Evolutionary conservation across 1,140 invertebrate genomes (phyloP).

Genomic region (Pseudomyrmex cubaensis): DNA sequence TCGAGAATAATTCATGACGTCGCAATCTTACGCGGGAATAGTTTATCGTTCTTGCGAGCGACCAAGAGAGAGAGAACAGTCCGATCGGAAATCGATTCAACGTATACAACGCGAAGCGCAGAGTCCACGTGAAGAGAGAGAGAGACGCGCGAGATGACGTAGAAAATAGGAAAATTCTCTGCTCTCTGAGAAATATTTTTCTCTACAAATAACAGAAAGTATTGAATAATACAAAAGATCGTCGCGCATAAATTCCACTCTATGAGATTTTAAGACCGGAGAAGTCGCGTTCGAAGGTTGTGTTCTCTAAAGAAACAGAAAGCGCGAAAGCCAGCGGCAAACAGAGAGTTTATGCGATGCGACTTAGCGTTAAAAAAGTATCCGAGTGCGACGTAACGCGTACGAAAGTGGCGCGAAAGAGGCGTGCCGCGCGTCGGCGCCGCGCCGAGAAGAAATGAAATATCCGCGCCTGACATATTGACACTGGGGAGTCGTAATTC

Average conservation of each 20-base stretch:
- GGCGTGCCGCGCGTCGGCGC: conserved; percentile 47
- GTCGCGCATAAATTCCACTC: background rate
- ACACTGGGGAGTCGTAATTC: conserved; percentile 80
- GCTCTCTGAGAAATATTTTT: no score
- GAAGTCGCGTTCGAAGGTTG: conserved; percentile 1
- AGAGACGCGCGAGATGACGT: background rate
- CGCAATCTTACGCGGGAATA: conserved; percentile 76
- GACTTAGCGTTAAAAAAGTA: conserved; percentile 61
- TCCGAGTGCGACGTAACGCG: conserved; percentile 55
- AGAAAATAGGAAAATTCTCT: background rate
- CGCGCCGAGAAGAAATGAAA: conserved; percentile 66
- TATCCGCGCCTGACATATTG: conserved; percentile 78
- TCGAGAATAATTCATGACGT: conserved; percentile 80
- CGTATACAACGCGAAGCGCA: conserved; percentile 68
- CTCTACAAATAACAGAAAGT: no score
- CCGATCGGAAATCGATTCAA: conserved; percentile 77
- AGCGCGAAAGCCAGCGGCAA: conserved; percentile 55
- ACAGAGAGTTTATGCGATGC: conserved; percentile 64
- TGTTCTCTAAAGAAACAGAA: conserved; percentile 30
- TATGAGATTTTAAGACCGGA: background rate
- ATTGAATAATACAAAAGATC: background rate
- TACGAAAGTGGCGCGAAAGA: conserved; percentile 54
- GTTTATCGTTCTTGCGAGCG: conserved; percentile 72
- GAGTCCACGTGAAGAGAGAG: background rate
- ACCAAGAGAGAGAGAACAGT: background rate